A percentile compares a stretch with the other conserved stretches of the same genome.
Conservation (phyloP, 2,113 vertebrate genomes). For the Antennarius striatus region DNA sequence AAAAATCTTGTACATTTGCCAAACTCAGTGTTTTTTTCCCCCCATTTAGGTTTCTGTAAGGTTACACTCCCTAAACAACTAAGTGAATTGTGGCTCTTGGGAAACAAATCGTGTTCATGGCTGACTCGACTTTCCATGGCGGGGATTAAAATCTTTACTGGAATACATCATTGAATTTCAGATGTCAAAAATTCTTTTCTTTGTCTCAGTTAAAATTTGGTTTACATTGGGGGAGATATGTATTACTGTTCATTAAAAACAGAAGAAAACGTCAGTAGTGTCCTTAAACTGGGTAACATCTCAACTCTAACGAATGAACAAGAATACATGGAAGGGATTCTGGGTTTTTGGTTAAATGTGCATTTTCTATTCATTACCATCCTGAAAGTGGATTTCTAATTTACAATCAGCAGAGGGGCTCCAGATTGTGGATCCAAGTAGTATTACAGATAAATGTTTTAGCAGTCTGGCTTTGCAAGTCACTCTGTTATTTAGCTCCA, state of each 20-base stretch:
- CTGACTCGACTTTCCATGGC: conserved; percentile 50
- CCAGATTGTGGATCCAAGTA: conserved; percentile 35
- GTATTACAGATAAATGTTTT: conserved; percentile 28
- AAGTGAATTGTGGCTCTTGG: conserved; percentile 30
- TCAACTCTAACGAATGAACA: no score
- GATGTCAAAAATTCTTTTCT: conserved; percentile 48
- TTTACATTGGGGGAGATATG: background rate
- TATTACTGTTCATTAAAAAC: no score
- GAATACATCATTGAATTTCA: conserved; percentile 32
- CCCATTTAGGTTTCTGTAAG: conserved; percentile 23
- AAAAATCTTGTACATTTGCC: conserved; percentile 6
- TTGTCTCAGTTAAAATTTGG: conserved; percentile 4
- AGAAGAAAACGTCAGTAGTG: no score
- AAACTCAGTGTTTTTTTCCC: conserved; percentile 24
- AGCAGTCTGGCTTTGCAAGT: conserved; percentile 22
- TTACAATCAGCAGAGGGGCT: conserved; percentile 24
- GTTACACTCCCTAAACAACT: conserved; percentile 28
- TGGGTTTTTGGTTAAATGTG: no score
- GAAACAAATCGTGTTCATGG: conserved; percentile 27
- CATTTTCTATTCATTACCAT: conserved; percentile 27
- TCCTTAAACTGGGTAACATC: no score
- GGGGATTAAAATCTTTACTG: conserved; percentile 31
- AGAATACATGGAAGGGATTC: no score
- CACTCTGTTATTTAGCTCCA: conserved; percentile 25
- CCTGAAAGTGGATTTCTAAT: conserved; percentile 35